phyloP scores from a whole-genome alignment of 1,140 invertebrate genomes.

The Bradysia coprophila region DNA sequence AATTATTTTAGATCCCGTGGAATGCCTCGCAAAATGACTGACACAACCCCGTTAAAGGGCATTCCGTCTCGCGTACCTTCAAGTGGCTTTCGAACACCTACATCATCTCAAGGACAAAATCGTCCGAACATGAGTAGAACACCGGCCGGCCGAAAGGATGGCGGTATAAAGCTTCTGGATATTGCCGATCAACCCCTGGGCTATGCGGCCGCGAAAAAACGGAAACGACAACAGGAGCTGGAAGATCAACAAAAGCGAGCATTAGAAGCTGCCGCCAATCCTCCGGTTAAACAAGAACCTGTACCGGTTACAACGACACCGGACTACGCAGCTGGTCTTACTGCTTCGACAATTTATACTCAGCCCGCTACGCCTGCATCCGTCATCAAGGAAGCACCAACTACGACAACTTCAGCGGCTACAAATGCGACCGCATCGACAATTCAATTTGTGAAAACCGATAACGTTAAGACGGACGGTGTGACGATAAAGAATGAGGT shows the following conservation, averaged over 20 bases:
- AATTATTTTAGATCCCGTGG: slow-evolving; percentile 80
- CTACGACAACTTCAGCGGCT: slow-evolving; percentile 10
- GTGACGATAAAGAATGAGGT: background rate
- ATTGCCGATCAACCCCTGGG: slow-evolving; percentile 80
- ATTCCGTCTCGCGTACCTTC: slow-evolving; percentile 64
- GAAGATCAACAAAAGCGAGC: slow-evolving; percentile 59
- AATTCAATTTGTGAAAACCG: background rate
- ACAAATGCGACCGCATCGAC: slow-evolving; percentile 3
- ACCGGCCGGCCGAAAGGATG: slow-evolving; percentile 54
- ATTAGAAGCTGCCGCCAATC: slow-evolving; percentile 28
- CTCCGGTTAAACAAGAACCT: slow-evolving; percentile 21
- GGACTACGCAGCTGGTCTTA: slow-evolving; percentile 15
- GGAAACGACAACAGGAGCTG: slow-evolving; percentile 43
- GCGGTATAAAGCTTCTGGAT: slow-evolving; percentile 82
- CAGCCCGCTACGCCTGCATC: slow-evolving; percentile 13
- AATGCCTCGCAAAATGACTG: slow-evolving; percentile 92
- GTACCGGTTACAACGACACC: slow-evolving; percentile 17
- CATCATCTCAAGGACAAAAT: slow-evolving; percentile 25
- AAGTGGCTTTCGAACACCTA: slow-evolving; percentile 30
- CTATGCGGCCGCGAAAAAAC: slow-evolving; percentile 37
- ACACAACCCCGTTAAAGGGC: slow-evolving; percentile 84
- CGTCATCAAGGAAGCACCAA: slow-evolving; percentile 2
- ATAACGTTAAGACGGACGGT: background rate
- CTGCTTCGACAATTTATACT: slow-evolving; percentile 11
- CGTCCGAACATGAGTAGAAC: slow-evolving; percentile 27